Base-by-base conservation (phyloP, 2,797 vertebrate genomes). In the Octomys mimax region DNA sequence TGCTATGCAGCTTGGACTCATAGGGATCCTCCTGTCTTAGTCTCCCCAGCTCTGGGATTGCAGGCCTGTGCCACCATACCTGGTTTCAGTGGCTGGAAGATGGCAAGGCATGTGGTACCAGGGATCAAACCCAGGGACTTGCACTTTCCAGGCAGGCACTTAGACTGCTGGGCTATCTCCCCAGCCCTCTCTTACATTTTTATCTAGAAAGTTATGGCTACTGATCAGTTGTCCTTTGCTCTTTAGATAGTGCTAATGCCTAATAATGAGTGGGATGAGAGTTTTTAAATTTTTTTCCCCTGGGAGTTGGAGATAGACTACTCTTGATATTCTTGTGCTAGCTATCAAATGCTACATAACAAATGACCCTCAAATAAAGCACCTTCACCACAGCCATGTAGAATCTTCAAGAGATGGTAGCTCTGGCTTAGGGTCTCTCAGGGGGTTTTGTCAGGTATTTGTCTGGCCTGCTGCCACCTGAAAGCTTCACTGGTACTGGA, bases 301-400 rank as follows among this genome's bases (percentile, higher is more conserved):
- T 39, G 31, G 46, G 64, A 79, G 28, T 79, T 85, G 70, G 33
- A 61, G 21, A 11, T 14, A 73, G 31, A 85, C 39, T 64, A 75
- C 12, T 78, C 84, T 70, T 64, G 80, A 54, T 83, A 49, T 31
- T 75, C 78, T 52, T 54, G 6, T 82, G 46, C 86, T 81, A 77
- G 46, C 83, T 91, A 92, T 59, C 26, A 54, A 95, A 28, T 84
- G 54, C 64, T 96, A 70, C 2, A 4, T 86, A 90, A 61, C 54
- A 92, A 94, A 79, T 75, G 54, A 75, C 42, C 62, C 24, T 19
- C 8, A 92, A 90, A 89, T 42, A 54, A 95, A 88, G 31, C 46
- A n/a, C 14, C 59, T 94, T 95, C 28, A 80, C 80, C 79, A n/a
- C 2, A 85, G 28, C 64, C 19, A 31, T 12, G 46, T 26, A 33